Conservation (phyloP, 2,888 invertebrate genomes). For the Caradrina clavipalpis region DNA sequence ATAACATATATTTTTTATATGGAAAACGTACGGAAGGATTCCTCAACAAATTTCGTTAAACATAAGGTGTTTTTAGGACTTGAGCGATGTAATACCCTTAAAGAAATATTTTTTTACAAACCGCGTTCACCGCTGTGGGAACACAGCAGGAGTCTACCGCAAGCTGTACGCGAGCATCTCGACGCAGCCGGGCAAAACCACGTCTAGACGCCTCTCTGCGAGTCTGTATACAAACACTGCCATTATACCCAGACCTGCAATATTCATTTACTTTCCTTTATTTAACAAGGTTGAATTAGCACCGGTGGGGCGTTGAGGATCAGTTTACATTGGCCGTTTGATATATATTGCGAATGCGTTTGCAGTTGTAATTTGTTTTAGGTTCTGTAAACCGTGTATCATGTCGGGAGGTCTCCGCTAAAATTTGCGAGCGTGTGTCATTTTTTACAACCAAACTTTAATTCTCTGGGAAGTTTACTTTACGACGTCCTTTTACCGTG, state of each 20-base stretch:
- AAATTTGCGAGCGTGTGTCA: slow-evolving; percentile 64
- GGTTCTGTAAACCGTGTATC: slow-evolving; percentile 69
- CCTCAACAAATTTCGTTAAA: too few relatives aligned
- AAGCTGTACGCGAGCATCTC: slow-evolving; percentile 75
- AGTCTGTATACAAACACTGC: slow-evolving; percentile 74
- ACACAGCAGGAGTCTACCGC: slow-evolving; percentile 85
- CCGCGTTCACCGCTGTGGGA: slow-evolving; percentile 82
- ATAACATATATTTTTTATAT: too few relatives aligned
- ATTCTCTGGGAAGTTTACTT: slow-evolving; percentile 46
- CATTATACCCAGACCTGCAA: slow-evolving; percentile 77
- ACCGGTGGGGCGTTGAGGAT: slow-evolving; percentile 60
- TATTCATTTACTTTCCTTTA: slow-evolving; percentile 77
- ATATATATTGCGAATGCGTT: slow-evolving; percentile 71
- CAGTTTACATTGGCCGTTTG: slow-evolving; percentile 69
- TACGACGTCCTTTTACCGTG: slow-evolving; percentile 67
- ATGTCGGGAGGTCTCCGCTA: slow-evolving; percentile 79
- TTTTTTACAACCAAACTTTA: slow-evolving; percentile 51
- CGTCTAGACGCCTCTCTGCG: slow-evolving; percentile 81
- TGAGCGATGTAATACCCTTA: too few relatives aligned
- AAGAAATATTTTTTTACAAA: slow-evolving; percentile 69
- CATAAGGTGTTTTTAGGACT: too few relatives aligned
- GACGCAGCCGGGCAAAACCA: slow-evolving; percentile 84
- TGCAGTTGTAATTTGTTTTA: slow-evolving; percentile 73
- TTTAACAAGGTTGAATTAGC: slow-evolving; percentile 66
- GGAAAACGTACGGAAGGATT: too few relatives aligned